phyloP scores from a whole-genome alignment of 2,797 vertebrate genomes.

The Crocodylus rhombifer region DNA sequence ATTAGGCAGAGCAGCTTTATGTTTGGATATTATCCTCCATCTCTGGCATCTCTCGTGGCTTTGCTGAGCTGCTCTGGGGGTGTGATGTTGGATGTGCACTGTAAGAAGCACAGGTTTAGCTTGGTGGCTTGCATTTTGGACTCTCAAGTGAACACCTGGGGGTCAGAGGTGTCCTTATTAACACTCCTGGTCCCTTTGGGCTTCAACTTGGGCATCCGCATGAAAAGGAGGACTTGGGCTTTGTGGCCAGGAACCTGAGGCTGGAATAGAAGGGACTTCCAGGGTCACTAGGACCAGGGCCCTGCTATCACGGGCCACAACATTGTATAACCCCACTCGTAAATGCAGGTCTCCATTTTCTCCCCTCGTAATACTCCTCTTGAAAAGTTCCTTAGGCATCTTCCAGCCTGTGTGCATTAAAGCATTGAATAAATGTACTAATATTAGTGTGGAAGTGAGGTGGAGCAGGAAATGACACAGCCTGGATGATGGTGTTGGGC shows the following conservation, averaged over 20 bases:
- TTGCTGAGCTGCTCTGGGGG: neutral
- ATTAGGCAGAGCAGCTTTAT: conserved; percentile 23
- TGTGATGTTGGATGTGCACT: neutral
- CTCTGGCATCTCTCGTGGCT: neutral
- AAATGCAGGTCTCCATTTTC: neutral
- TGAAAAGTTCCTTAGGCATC: neutral
- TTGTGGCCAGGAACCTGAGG: rapidly evolving
- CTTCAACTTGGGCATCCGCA: rapidly evolving
- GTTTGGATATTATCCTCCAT: neutral
- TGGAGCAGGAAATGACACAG: neutral
- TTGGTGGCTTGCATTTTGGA: neutral
- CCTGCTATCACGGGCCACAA: neutral
- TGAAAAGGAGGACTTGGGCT: neutral
- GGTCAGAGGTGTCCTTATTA: neutral
- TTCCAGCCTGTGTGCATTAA: neutral
- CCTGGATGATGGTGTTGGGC: neutral
- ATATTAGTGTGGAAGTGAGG: neutral
- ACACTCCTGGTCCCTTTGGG: neutral
- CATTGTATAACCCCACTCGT: neutral
- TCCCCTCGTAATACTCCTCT: rapidly evolving
- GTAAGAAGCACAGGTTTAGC: neutral
- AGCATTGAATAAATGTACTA: neutral
- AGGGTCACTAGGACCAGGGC: neutral
- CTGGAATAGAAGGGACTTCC: neutral
- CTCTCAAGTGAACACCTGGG: neutral